These are phyloP conservation scores for Meganola albula DNA, from an alignment of 2,888 invertebrate species.

Conservation along the genomic window DNA sequence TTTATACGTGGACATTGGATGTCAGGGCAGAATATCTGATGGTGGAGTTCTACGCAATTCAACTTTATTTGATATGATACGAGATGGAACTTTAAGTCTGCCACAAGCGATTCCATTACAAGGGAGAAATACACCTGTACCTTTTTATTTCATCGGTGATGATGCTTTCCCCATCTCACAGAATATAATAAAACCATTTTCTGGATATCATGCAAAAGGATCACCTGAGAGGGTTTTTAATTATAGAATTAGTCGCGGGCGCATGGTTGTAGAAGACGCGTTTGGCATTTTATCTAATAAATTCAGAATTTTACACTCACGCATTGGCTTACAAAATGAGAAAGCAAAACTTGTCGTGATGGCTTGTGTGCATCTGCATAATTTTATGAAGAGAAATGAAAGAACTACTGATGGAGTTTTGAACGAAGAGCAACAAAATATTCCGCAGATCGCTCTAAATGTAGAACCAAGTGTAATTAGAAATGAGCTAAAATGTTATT, in stretches of 20 bases:
- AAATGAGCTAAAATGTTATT: slow-evolving; percentile 21
- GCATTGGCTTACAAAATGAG: slow-evolving; percentile 20
- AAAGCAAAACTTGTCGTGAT: slow-evolving; percentile 22
- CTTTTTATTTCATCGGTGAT: slow-evolving; percentile 24
- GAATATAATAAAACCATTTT: slow-evolving; percentile 22
- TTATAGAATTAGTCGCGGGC: slow-evolving; percentile 23
- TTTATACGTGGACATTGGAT: slow-evolving; percentile 17
- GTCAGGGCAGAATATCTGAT: slow-evolving; percentile 24
- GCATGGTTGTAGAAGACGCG: slow-evolving; percentile 23
- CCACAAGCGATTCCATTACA: slow-evolving; percentile 24
- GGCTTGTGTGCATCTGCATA: slow-evolving; percentile 21
- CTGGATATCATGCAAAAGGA: slow-evolving; percentile 20
- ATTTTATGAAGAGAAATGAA: slow-evolving; percentile 22
- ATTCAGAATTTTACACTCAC: slow-evolving; percentile 18
- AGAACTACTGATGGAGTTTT: slow-evolving; percentile 20
- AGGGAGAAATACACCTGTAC: slow-evolving; percentile 24
- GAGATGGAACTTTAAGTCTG: slow-evolving; percentile 20
- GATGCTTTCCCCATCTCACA: slow-evolving; percentile 20
- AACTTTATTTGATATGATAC: slow-evolving; percentile 18
- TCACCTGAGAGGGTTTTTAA: slow-evolving; percentile 22
- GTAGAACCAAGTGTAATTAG: slow-evolving; percentile 21
- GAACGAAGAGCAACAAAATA: slow-evolving; percentile 20
- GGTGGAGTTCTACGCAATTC: slow-evolving; percentile 19
- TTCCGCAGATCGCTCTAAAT: slow-evolving; percentile 19
- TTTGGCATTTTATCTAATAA: slow-evolving; percentile 21